Conservation (phyloP, 2,113 vertebrate genomes). For the Paralichthys olivaceus region DNA sequence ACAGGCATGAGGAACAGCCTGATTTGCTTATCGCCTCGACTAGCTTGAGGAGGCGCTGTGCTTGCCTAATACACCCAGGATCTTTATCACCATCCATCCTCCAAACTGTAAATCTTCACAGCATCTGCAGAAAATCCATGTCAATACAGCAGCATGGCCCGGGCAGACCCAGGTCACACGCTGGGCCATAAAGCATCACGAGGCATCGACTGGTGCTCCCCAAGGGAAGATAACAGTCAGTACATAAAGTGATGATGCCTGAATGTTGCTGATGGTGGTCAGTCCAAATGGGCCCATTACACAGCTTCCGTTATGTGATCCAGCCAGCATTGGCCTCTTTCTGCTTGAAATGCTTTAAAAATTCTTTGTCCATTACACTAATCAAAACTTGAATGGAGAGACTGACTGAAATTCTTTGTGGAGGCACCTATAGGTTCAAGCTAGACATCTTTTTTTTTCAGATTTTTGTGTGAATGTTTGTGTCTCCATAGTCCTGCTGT, state of each 20-base stretch:
- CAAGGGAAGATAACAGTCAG: constrained; percentile 33
- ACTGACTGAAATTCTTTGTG: not conserved
- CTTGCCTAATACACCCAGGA: constrained; percentile 1
- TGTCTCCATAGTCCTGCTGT: not conserved
- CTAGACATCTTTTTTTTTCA: not conserved
- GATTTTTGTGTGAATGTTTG: not conserved
- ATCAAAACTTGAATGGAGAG: not conserved
- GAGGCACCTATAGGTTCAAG: not conserved
- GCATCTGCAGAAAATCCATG: constrained; percentile 24
- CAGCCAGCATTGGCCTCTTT: constrained; percentile 23
- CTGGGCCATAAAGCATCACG: constrained; percentile 35
- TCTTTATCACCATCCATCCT: constrained; percentile 39
- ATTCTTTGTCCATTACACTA: not conserved
- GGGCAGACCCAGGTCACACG: constrained; percentile 11
- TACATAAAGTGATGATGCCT: constrained; percentile 34
- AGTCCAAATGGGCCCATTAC: constrained; percentile 56
- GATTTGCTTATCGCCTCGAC: constrained; percentile 1
- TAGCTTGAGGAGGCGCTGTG: not conserved
- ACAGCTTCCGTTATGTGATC: constrained; percentile 30
- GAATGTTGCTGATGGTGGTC: constrained; percentile 44
- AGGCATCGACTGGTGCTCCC: constrained; percentile 45
- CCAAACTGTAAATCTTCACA: constrained; percentile 24
- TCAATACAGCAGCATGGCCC: no score
- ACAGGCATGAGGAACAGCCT: constrained; percentile 18
- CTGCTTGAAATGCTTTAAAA: constrained; percentile 13